phyloP scores from a whole-genome alignment of 92 coral and sea anemone genomes.

The Chrysogorgia sp. region DNA sequence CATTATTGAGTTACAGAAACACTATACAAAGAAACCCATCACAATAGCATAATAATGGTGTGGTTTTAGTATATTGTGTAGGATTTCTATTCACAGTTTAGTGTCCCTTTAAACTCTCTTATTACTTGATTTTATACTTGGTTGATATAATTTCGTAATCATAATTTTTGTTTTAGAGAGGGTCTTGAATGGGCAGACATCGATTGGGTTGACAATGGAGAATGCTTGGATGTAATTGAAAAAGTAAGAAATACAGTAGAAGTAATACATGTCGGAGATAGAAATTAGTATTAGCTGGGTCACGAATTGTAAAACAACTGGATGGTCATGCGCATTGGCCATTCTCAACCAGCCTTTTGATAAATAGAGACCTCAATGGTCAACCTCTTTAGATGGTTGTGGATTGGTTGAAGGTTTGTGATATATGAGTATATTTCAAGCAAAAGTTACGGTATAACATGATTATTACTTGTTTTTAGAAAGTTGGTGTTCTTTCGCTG shows the following conservation, averaged over 20 bases:
- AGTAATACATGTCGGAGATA: background rate
- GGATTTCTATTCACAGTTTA: background rate
- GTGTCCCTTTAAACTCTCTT: background rate
- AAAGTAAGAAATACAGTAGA: constrained; percentile 59
- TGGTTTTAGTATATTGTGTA: no score
- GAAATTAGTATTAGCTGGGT: background rate
- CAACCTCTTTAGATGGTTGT: no score
- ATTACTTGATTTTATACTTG: background rate
- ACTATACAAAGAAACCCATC: no score
- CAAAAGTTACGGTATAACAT: background rate
- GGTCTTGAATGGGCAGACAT: constrained; percentile 94
- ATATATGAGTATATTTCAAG: background rate
- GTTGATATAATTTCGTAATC: background rate
- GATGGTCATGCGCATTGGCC: no score
- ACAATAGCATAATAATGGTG: no score
- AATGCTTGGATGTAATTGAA: constrained; percentile 94
- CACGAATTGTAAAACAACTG: background rate
- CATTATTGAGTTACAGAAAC: no score
- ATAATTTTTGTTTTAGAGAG: constrained; percentile 61
- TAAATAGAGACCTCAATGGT: no score
- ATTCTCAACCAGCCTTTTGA: no score
- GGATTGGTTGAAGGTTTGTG: no score
- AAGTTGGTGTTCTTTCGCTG: constrained; percentile 87
- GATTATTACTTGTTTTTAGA: constrained; percentile 49
- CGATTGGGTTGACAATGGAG: constrained; percentile 99